Conservation (phyloP, 2,113 vertebrate genomes). For the Gasterosteus aculeatus region DNA sequence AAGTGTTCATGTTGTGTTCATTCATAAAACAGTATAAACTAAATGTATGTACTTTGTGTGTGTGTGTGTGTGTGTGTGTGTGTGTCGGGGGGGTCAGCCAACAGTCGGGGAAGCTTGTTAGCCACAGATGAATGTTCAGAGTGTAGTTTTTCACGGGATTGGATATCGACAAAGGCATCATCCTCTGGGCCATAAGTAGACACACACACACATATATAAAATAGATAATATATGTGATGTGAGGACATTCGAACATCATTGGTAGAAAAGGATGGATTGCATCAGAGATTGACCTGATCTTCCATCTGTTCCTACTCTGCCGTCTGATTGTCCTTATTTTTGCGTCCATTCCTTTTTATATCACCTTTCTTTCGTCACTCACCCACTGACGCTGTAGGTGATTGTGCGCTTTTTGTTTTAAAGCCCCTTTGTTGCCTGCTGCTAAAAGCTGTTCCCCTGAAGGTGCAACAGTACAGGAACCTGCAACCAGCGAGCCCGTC, state of each 20-base stretch:
- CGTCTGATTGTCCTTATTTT: background rate
- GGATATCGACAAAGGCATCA: slow-evolving; percentile 68
- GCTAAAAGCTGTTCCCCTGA: slow-evolving; percentile 30
- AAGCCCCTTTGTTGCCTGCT: slow-evolving; percentile 30
- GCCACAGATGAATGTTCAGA: slow-evolving; percentile 60
- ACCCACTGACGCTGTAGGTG: background rate
- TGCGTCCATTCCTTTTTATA: background rate
- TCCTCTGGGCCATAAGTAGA: slow-evolving; percentile 49
- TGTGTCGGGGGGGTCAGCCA: background rate
- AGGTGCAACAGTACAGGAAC: slow-evolving; percentile 37
- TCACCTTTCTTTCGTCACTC: background rate
- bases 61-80: slow-evolving; percentile 9
- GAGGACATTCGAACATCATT: slow-evolving; percentile 21
- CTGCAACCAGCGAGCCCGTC: slow-evolving; percentile 25
- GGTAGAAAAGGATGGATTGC: background rate
- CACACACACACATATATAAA: slow-evolving; percentile 20
- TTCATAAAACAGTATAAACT: background rate
- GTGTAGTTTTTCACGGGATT: slow-evolving; percentile 64
- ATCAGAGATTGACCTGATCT: background rate
- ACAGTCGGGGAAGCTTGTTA: slow-evolving; percentile 41
- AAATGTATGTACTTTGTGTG: background rate
- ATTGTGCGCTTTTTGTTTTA: slow-evolving; percentile 24
- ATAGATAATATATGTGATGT: slow-evolving; percentile 12
- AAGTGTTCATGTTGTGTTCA: background rate
- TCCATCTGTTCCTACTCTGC: background rate